A percentile compares a stretch with the other conserved stretches of the same genome.
phyloP scores from a whole-genome alignment of 2,888 invertebrate species.

The Drosophila ustulata region DNA sequence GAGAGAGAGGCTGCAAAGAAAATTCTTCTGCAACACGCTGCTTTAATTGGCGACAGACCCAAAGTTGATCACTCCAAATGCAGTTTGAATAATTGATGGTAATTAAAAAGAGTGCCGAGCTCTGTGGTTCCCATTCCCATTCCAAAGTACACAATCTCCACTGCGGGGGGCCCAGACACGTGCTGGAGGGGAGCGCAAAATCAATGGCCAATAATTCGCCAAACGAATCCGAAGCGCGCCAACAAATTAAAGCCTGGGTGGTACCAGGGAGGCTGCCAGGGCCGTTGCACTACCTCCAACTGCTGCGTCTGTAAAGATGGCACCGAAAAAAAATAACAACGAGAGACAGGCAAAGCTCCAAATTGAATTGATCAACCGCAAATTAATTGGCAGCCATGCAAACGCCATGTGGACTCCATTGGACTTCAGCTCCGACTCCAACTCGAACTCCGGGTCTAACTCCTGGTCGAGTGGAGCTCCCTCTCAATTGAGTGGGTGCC shows the following conservation, averaged over 20 bases:
- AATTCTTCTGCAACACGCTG: conserved; percentile 44
- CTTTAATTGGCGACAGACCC: conserved; percentile 77
- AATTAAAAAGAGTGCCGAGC: conserved; percentile 79
- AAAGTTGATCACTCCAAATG: conserved; percentile 84
- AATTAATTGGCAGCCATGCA: conserved; percentile 84
- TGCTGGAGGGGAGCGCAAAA: conserved; percentile 54
- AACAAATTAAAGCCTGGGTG: conserved; percentile 53
- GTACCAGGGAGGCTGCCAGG: conserved; percentile 2
- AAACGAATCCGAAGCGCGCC: conserved; percentile 70
- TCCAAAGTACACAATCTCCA: conserved; percentile 3
- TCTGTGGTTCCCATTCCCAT: conserved; percentile 35
- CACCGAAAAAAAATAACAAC: conserved; percentile 1
- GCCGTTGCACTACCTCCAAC: conserved; percentile 4
- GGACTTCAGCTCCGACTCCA: conserved; percentile 28
- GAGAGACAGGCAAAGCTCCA: conserved; percentile 62
- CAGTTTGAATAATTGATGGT: conserved; percentile 85
- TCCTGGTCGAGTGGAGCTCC: conserved; percentile 9
- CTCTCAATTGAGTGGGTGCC: conserved; percentile 40
- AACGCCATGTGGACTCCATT: conserved; percentile 59
- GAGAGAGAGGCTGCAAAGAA: conserved; percentile 11
- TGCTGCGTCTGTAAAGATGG: background rate
- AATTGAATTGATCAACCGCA: conserved; percentile 85
- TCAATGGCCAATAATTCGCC: conserved; percentile 82
- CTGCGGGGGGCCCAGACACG: conserved; percentile 22
- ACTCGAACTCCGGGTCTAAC: background rate